Evolutionary conservation across 2,888 invertebrate species (phyloP), one percentile per base, ranked within the genome.

Genomic region (Gastracanthus pulcherrimus): DNA sequence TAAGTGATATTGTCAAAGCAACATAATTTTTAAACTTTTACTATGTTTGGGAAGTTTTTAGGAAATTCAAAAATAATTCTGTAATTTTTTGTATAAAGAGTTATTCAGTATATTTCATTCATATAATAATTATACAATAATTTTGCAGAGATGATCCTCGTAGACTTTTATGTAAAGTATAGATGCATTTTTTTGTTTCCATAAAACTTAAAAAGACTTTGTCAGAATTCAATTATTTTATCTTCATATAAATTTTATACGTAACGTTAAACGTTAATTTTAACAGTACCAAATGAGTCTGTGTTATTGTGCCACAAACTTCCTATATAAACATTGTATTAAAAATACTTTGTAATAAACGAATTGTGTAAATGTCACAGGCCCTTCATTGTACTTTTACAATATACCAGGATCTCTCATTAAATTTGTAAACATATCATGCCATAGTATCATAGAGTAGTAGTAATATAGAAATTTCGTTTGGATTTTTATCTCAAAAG

Each of bases 281-380:
- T 80, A 76, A 82, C 76, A 82, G 69, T 74, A 72, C 60, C 72
- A 74, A 77, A 74, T 67, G 80, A 82, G 72, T 84, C 82, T 84
- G 80, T 77, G 69, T 80, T 82, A 76, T 76, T 84, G 87, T 88
- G 88, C 87, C 88, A 88, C 86, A 87, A 84, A 85, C 83, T 84
- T 83, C 76, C 76, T 84, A 84, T 76, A 80, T 84, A 81, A 69
- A 66, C 82, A 84, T 80, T 86, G 84, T 87, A 87, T 79, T 74
- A 76, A 84, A 82, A 84, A 83, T 80, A 81, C 60, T 84, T 85
- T 85, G 85, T 85, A 86, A 85, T 87, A 86, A 86, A 86, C 75
- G 26, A 82, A 78, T 84, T 83, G 64, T 87, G 86, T 87, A 86
- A 78, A 87, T 85, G 85, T 83, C 76, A 83, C 75, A 75, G 75